Evolutionary conservation across 2,797 vertebrate genomes (phyloP).

Genomic region (Falco naumanni): DNA sequence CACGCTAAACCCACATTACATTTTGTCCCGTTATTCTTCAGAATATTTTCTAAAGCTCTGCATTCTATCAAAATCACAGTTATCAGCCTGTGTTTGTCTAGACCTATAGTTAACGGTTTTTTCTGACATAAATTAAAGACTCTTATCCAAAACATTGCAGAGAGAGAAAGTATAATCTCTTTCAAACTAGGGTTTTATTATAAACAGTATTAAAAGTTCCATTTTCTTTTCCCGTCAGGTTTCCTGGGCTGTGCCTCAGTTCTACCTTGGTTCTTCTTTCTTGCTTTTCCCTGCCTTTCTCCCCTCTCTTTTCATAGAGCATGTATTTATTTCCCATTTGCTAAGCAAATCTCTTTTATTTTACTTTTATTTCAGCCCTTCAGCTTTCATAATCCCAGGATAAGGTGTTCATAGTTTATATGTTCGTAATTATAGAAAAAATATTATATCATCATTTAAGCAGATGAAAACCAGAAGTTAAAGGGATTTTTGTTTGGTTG

Average conservation of each 20-base stretch:
- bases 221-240: neutral
- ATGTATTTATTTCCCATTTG: neutral
- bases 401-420: neutral
- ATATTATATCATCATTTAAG: neutral
- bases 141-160: neutral
- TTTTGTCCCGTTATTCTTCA: neutral
- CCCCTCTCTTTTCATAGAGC: neutral
- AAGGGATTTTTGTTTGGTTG: neutral
- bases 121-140: constrained; percentile 9
- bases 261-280: neutral
- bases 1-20: neutral
- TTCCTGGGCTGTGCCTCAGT: neutral
- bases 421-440: neutral
- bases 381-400: neutral
- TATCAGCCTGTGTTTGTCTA: neutral
- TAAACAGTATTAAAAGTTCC: neutral
- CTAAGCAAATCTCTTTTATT: neutral
- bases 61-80: neutral
- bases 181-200: neutral
- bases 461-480: neutral
- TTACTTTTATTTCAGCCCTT: neutral
- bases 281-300: neutral
- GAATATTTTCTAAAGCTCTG: neutral
- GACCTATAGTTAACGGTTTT: neutral
- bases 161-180: neutral